phyloP scores from a whole-genome alignment of 2,888 invertebrate genomes.

The Microplitis deprimator region DNA sequence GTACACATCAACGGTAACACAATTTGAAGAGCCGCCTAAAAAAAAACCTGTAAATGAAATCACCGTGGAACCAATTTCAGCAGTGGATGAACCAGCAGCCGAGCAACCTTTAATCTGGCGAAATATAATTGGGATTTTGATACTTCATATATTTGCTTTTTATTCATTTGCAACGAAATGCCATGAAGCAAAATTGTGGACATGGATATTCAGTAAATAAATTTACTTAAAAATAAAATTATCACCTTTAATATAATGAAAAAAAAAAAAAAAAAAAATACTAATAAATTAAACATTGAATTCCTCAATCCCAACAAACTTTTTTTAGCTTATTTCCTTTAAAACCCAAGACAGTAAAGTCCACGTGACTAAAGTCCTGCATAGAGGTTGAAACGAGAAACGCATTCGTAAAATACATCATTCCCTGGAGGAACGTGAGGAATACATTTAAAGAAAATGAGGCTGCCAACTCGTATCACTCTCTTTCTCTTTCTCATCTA shows the following conservation, averaged over 20 bases:
- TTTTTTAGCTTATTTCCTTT: background rate
- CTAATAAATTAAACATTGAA: background rate
- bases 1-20: constrained; percentile 57
- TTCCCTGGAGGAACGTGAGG: constrained; percentile 43
- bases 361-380: constrained; percentile 22
- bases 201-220: constrained; percentile 77
- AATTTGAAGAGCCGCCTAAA: constrained; percentile 52
- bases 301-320: background rate
- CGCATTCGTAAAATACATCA: constrained; percentile 48
- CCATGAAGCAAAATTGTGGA: constrained; percentile 68
- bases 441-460: constrained; percentile 51
- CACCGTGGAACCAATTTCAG: constrained; percentile 44
- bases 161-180: constrained; percentile 68
- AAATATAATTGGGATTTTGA: constrained; percentile 74
- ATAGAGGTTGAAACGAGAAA: constrained; percentile 24
- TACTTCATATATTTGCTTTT: constrained; percentile 73
- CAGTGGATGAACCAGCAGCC: constrained; percentile 47
- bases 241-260: background rate
- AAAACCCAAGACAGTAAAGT: constrained; percentile 6
- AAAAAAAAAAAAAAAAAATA: too few relatives aligned
- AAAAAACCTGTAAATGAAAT: constrained; percentile 43
- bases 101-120: constrained; percentile 76
- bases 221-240: background rate
- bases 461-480: constrained; percentile 38
- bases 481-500: constrained; percentile 25